Evolutionary conservation across 2,113 vertebrate species (phyloP).

Genomic region (Orientallactaga bullata): DNA sequence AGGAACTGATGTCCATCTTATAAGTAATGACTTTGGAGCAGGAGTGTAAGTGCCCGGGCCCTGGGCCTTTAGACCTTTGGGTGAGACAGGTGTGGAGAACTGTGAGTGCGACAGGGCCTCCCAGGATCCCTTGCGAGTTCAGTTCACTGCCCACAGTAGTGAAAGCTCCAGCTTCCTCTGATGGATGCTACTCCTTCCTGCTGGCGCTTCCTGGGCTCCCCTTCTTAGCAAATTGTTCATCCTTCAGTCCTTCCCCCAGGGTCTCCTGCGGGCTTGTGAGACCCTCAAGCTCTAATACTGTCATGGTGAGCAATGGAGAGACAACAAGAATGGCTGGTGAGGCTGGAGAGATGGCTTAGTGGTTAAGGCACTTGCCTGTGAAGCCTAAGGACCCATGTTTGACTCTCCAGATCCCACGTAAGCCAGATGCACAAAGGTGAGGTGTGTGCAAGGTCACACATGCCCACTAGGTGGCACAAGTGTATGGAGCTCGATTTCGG

Average conservation of each 20-base stretch:
- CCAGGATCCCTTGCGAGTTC: background rate
- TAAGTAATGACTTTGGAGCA: background rate
- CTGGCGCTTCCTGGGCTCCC: background rate
- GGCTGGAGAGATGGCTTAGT: no score
- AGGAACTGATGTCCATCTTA: background rate
- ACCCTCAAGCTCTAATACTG: background rate
- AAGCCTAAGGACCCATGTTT: no score
- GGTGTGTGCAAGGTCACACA: no score
- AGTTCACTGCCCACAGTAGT: background rate
- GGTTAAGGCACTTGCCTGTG: no score
- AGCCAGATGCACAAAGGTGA: no score
- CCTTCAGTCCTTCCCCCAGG: background rate
- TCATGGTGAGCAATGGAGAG: background rate
- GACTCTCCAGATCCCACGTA: no score
- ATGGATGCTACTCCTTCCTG: background rate
- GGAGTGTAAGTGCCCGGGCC: background rate
- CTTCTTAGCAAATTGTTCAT: background rate
- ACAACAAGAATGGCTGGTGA: background rate
- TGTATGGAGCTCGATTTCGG: no score
- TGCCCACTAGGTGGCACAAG: no score
- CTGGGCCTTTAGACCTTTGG: background rate
- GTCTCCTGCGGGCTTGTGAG: background rate
- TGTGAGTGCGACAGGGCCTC: background rate
- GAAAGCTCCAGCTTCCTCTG: no score
- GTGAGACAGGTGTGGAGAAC: fast-evolving